Percentiles rank a stretch among this genome's conserved stretches.
phyloP scores from a whole-genome alignment of 2,888 invertebrate genomes.

The Pachydiplax longipennis region DNA sequence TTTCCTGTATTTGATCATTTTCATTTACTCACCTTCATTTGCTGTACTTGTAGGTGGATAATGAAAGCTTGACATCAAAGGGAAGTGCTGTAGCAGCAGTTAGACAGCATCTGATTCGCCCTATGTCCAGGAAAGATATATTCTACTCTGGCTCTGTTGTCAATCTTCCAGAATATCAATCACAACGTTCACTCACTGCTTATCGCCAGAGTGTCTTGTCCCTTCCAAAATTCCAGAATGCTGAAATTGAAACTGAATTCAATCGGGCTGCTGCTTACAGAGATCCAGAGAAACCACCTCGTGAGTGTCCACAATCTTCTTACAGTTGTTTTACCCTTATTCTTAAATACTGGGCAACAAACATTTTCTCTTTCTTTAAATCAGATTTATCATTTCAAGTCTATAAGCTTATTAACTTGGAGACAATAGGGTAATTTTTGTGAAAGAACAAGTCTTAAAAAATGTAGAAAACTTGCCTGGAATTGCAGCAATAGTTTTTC shows the following conservation, averaged over 20 bases:
- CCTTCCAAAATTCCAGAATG: slow-evolving; percentile 67
- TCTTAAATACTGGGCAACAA: background rate
- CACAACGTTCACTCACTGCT: slow-evolving; percentile 87
- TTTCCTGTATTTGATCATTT: background rate
- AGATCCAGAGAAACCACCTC: slow-evolving; percentile 38
- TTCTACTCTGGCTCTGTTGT: slow-evolving; percentile 96
- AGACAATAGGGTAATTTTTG: background rate
- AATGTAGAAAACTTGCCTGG: no score
- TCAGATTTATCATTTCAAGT: background rate
- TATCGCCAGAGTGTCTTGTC: slow-evolving; percentile 92
- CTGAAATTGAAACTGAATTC: slow-evolving; percentile 21
- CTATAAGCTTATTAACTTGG: background rate
- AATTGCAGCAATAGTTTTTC: no score
- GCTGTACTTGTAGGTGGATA: slow-evolving; percentile 63
- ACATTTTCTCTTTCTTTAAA: no score
- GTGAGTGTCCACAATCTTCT: background rate
- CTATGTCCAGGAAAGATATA: slow-evolving; percentile 93
- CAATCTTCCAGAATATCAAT: slow-evolving; percentile 87
- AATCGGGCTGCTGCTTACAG: slow-evolving; percentile 31
- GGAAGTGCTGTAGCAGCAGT: slow-evolving; percentile 60
- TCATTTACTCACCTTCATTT: slow-evolving; percentile 2
- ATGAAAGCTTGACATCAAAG: slow-evolving; percentile 77
- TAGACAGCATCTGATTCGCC: slow-evolving; percentile 77
- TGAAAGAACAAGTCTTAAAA: no score
- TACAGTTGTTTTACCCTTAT: background rate